These are phyloP conservation scores for Dolichopus griseipennis DNA, from an alignment of 2,888 invertebrate genomes.

Conservation along the genomic window DNA sequence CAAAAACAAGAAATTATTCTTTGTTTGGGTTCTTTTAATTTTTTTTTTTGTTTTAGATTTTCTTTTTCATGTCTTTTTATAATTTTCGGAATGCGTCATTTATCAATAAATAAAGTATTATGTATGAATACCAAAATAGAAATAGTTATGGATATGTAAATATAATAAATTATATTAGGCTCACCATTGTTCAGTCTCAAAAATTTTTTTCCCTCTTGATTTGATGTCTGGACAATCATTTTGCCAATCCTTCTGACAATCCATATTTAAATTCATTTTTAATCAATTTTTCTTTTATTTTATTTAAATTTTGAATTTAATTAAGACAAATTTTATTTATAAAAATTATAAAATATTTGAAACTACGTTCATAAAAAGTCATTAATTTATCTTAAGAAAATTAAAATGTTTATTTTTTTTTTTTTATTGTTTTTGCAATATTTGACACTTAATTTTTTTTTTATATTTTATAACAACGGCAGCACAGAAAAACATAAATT, in stretches of 20 bases:
- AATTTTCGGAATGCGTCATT: background rate
- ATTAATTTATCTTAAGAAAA: background rate
- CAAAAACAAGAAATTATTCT: no score
- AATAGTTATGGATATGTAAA: background rate
- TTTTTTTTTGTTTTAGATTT: background rate
- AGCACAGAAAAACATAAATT: no score
- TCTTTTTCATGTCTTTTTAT: background rate
- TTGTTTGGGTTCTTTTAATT: no score
- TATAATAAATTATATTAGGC: background rate
- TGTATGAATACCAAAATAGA: background rate
- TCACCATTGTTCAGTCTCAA: conserved; percentile 69
- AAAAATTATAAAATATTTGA: background rate
- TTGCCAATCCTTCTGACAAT: conserved; percentile 58
- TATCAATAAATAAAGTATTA: background rate
- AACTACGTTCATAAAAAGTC: background rate
- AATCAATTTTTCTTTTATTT: background rate
- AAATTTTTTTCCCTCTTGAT: conserved; percentile 62
- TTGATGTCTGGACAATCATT: conserved; percentile 59
- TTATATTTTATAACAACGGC: no score
- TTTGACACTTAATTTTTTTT: no score
- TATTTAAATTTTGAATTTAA: background rate
- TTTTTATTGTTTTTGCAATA: background rate
- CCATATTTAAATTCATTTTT: conserved; percentile 15
- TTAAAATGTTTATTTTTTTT: background rate
- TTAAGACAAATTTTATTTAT: background rate